phyloP scores from a whole-genome alignment of 2,797 vertebrate species.

The Salarias fasciatus region DNA sequence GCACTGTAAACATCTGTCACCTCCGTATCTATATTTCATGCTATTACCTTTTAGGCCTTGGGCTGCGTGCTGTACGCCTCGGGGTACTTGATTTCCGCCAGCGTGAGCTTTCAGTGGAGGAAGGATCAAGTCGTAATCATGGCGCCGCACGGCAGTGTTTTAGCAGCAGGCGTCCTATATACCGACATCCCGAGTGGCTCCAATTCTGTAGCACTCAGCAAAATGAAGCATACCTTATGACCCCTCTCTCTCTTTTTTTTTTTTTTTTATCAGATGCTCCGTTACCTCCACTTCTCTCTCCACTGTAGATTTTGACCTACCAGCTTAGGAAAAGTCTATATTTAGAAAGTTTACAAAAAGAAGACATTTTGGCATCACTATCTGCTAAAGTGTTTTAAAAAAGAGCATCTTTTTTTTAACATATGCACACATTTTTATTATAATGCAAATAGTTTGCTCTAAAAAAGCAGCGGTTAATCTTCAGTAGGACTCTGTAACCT shows the following conservation, averaged over 20 bases:
- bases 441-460: no score
- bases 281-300: constrained; percentile 50
- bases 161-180: constrained; percentile 82
- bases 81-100: constrained; percentile 77
- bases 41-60: constrained; percentile 82
- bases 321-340: constrained; percentile 22
- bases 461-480: no score
- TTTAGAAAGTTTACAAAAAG: constrained; percentile 25
- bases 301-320: constrained; percentile 44
- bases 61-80: constrained; percentile 78
- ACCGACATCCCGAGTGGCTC: constrained; percentile 77
- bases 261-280: constrained; percentile 61
- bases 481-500: no score
- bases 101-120: constrained; percentile 73
- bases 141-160: constrained; percentile 72
- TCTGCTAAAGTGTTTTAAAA: no score
- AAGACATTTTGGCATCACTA: constrained; percentile 2
- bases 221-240: constrained; percentile 77
- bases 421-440: no score
- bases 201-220: constrained; percentile 80
- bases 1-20: constrained; percentile 79
- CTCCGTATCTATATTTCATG: constrained; percentile 81
- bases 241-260: constrained; percentile 81
- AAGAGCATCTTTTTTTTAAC: no score
- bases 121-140: constrained; percentile 81